These are phyloP conservation scores for Oreochromis spilurus DNA, from an alignment of 2,113 vertebrate species.

Conservation along the genomic window DNA sequence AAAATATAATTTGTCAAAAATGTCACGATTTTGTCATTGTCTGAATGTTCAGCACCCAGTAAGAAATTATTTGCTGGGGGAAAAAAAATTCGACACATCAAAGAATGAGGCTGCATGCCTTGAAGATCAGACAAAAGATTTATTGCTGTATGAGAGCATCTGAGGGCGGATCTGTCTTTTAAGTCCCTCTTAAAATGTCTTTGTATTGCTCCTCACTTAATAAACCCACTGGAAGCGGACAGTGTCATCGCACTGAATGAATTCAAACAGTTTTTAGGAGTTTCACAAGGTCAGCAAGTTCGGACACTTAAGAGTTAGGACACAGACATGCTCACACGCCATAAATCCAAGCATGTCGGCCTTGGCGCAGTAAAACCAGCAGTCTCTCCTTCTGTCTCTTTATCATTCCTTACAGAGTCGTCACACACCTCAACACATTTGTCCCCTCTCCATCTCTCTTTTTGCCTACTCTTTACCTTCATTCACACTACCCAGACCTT, in stretches of 20 bases:
- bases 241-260: slow-evolving; percentile 3
- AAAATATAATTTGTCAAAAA: slow-evolving; percentile 15
- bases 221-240: slow-evolving; percentile 38
- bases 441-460: neutral
- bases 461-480: neutral
- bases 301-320: slow-evolving; percentile 1
- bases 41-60: neutral
- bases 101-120: slow-evolving; percentile 3
- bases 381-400: slow-evolving; percentile 56
- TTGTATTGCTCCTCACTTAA: slow-evolving; percentile 32
- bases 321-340: neutral
- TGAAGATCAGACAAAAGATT: slow-evolving; percentile 24
- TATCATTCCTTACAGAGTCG: slow-evolving; percentile 60
- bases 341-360: slow-evolving; percentile 64
- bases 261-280: slow-evolving; percentile 49
- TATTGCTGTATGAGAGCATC: neutral
- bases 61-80: neutral
- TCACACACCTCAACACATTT: slow-evolving; percentile 59
- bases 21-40: neutral
- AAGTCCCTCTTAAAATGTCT: slow-evolving; percentile 26
- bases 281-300: slow-evolving; percentile 53
- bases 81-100: slow-evolving; percentile 12
- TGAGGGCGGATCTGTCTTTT: slow-evolving; percentile 49
- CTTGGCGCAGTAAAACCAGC: slow-evolving; percentile 69
- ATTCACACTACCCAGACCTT: slow-evolving; percentile 32